Evolutionary conservation across 2,888 invertebrate species (phyloP), one percentile per base, ranked within the genome.

Genomic region (Deroplatys truncata): DNA sequence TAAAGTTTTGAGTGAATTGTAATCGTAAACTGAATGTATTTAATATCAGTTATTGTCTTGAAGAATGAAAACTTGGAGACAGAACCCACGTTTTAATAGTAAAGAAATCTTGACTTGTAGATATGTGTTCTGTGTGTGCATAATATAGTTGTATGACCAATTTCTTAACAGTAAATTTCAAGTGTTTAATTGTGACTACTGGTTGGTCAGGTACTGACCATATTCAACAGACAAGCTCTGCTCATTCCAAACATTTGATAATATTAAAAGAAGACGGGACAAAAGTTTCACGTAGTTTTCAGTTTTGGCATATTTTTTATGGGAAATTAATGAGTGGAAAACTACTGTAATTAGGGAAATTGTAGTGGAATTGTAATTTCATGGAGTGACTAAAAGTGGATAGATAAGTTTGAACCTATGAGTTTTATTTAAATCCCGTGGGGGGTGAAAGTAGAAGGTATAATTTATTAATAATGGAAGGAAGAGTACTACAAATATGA

Each of bases 341-440:
- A 89, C 43, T 85, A 85, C 89, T 89, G 89, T 89, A n/a, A 89
- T 28, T 86, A 86, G 89, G 89, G 89, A 89, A 82, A 89, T 84
- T 90, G 89, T 90, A 90, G 90, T 90, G 88, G 86, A 88, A 88
- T 90, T 92, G 91, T 91, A 91, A 91, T 91, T 91, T 91, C 91
- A 88, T 91, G 91, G 91, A 91, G 91, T 91, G 91, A 92, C 91
- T 91, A 91, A 91, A 89, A 91, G 90, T 91, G 91, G 91, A 91
- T 91, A 91, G 91, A 91, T 91, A 91, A 91, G 91, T 91, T 91
- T 90, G 89, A 91, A 89, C 2, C n/a, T 9, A 43, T 89, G 89
- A 25, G 29, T 89, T 89, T 89, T 89, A 86, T 89, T 89, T 85
- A 82, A 28, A 72, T n/a, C 89, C 89, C n/a, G n/a, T 89, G 8